Conservation (phyloP, 1,140 invertebrate genomes). For the Artemia franciscana region DNA sequence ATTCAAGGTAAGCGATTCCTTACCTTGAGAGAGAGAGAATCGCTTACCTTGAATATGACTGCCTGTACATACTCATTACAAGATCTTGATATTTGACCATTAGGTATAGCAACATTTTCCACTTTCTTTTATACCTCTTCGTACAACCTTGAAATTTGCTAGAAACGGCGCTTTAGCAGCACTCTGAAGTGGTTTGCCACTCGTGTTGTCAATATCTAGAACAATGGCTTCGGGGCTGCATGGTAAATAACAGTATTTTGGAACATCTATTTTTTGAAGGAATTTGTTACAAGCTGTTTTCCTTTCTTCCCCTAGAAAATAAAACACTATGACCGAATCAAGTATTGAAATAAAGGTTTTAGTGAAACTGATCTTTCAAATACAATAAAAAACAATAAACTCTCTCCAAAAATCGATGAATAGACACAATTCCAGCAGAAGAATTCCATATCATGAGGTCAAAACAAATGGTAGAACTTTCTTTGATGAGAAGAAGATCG, state of each 20-base stretch:
- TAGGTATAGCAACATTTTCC: slow-evolving; percentile 34
- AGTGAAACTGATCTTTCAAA: no score
- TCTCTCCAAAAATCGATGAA: no score
- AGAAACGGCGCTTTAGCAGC: slow-evolving; percentile 96
- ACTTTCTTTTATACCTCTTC: slow-evolving; percentile 77
- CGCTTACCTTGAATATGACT: slow-evolving; percentile 97
- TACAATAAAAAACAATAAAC: no score
- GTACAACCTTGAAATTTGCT: slow-evolving; percentile 71
- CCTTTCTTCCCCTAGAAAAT: slow-evolving; percentile 40
- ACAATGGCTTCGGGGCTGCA: slow-evolving; percentile 98
- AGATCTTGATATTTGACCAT: slow-evolving; percentile 18
- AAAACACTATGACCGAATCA: no score
- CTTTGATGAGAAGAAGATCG: no score
- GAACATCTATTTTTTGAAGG: slow-evolving; percentile 60
- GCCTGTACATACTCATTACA: slow-evolving; percentile 52
- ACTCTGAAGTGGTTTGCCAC: slow-evolving; percentile 97
- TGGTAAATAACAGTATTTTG: slow-evolving; percentile 85
- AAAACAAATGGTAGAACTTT: no score
- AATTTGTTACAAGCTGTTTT: slow-evolving; percentile 83
- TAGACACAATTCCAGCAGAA: no score
- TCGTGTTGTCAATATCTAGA: slow-evolving; percentile 87
- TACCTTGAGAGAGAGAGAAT: no score
- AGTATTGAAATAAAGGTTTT: no score
- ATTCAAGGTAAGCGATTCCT: no score
- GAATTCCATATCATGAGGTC: no score